Evolutionary conservation across 2,797 vertebrate genomes (phyloP).

Genomic region (Lophotriccus pileatus): DNA sequence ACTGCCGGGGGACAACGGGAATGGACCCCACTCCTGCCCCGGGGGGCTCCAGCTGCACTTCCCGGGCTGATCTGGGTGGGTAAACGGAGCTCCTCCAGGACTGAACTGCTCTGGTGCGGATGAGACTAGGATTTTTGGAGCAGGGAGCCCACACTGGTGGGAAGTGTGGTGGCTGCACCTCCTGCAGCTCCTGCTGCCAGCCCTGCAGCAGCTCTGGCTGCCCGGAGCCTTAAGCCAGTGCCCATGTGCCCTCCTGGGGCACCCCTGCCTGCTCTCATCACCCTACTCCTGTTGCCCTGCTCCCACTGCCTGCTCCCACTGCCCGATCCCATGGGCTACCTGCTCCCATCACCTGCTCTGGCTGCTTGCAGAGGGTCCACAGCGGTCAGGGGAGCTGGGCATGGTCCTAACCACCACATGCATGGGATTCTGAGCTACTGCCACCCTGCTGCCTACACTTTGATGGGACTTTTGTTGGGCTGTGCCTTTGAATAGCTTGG

Average conservation of each 20-base stretch:
- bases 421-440: background rate
- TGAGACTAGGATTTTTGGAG: background rate
- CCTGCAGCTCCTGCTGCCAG: background rate
- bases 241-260: background rate
- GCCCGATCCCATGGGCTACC: background rate
- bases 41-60: accelerated
- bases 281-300: background rate
- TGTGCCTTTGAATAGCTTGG: background rate
- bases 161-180: background rate
- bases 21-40: accelerated
- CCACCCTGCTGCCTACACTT: background rate
- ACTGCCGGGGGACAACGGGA: accelerated
- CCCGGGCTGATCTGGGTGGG: background rate
- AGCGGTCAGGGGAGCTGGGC: background rate
- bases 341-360: background rate
- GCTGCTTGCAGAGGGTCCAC: background rate
- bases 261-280: too few relatives aligned
- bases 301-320: background rate
- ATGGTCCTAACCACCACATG: accelerated
- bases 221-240: background rate
- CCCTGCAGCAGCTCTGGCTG: background rate
- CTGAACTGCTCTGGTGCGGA: background rate
- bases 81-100: background rate
- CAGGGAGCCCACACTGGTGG: accelerated
- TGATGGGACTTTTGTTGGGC: background rate